Conservation (phyloP, 2,797 vertebrate species). For the Lutjanus argentimaculatus region DNA sequence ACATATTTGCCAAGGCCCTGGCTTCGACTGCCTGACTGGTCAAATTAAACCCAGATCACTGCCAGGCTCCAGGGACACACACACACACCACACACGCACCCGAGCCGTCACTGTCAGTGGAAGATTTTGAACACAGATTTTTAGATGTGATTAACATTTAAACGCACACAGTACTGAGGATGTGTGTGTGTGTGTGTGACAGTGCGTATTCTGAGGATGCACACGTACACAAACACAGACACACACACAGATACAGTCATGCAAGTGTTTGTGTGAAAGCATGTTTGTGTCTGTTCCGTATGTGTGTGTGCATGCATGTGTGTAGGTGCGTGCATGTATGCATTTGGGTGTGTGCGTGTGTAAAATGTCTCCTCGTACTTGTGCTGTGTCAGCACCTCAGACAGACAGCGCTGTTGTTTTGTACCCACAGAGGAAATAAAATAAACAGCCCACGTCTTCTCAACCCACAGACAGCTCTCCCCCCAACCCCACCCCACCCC, state of each 20-base stretch:
- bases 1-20: conserved; percentile 69
- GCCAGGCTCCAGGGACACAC: conserved; percentile 60
- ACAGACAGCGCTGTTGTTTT: conserved; percentile 80
- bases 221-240: background rate
- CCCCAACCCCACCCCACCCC: no score
- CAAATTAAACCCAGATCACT: conserved; percentile 87
- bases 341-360: conserved; percentile 44
- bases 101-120: conserved; percentile 19
- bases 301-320: background rate
- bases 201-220: background rate
- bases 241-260: background rate
- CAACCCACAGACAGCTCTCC: conserved; percentile 70
- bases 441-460: conserved; percentile 80
- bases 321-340: conserved; percentile 16
- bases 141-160: conserved; percentile 11
- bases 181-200: background rate
- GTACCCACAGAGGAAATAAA: conserved; percentile 85
- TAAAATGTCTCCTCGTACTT: conserved; percentile 63
- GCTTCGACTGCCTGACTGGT: conserved; percentile 79
- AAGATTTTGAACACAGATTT: conserved; percentile 26
- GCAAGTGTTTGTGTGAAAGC: conserved; percentile 10
- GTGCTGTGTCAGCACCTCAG: conserved; percentile 82
- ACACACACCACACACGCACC: conserved; percentile 29
- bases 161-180: conserved; percentile 1
- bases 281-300: conserved; percentile 20